Evolutionary conservation across 2,113 vertebrate genomes (phyloP).

Genomic region (Phyllopteryx taeniolatus): DNA sequence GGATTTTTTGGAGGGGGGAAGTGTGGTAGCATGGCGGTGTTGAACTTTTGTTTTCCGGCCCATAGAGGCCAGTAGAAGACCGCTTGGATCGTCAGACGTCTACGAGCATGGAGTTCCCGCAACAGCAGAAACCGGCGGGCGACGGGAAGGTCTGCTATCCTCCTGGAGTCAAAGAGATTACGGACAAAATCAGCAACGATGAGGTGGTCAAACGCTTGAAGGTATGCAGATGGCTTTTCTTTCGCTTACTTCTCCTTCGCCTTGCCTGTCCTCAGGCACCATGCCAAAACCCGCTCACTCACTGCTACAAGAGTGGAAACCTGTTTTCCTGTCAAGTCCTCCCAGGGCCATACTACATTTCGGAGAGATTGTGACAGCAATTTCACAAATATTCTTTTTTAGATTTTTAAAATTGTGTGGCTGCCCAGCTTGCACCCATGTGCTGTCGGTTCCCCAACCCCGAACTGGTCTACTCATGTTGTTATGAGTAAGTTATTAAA

Average conservation of each 20-base stretch:
- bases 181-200: constrained; percentile 97
- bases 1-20: constrained; percentile 71
- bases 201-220: constrained; percentile 97
- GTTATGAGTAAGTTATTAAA: background rate
- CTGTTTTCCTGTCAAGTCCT: background rate
- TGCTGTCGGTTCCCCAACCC: too few species aligned
- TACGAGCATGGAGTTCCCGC: constrained; percentile 92
- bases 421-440: too few species aligned
- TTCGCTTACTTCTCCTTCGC: background rate
- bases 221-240: constrained; percentile 69
- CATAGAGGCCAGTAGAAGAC: constrained; percentile 99
- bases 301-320: background rate
- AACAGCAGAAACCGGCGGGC: constrained; percentile 83
- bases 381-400: too few species aligned
- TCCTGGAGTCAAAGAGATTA: constrained; percentile 97
- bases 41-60: constrained; percentile 99
- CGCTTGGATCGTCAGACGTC: constrained; percentile 76
- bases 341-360: background rate
- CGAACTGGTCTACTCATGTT: background rate
- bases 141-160: constrained; percentile 94
- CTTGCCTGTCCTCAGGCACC: background rate
- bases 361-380: too few species aligned
- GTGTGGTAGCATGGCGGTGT: constrained; percentile 74
- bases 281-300: background rate
- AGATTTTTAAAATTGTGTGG: too few species aligned